Base-by-base conservation (phyloP, 2,797 vertebrate species). In the Manis pentadactyla region DNA sequence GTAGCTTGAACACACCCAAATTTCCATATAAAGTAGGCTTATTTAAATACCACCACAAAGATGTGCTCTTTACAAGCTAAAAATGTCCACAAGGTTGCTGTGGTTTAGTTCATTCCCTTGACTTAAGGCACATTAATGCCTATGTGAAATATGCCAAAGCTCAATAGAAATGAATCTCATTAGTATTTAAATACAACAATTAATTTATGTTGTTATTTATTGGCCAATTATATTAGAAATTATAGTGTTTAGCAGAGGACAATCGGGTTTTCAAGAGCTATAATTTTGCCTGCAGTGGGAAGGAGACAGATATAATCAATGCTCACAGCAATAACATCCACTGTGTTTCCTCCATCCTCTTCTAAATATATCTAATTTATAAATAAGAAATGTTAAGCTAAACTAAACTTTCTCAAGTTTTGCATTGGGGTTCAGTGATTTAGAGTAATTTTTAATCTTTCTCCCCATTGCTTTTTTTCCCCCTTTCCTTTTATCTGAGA, bases 121-220 rank as follows among this genome's bases (percentile, higher is more conserved):
- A 77, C 74, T 55, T 71, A 46, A 93, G 68, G 68, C 87, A 68
- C 27, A 78, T 66, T 83, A 86, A 78, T 93, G 51, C 29, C 18
- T 68, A 37, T 57, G 31, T 87, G 53, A 96, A 94, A 78, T 88
- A 95, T 57, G 31, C n/a, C 79, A 55, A 95, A 93, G 25, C 51
- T 74, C 59, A 66, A 66, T 87, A 90, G 74, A 82, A 96, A 86
- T 71, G 63, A 92, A 88, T 37, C 85, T 90, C 69, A 94, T 85
- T 93, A 95, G 78, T 93, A 96, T 97, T 97, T 97, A 97, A 98
- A 96, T 94, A 84, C 53, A 97, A 87, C 75, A 93, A 87, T 96
- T 98, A 97, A 95, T 98, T 97, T 82, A 63, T 97, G 77, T 97
- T 84, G 77, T 97, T 97, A 96, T 95, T 97, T 97, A 96, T 97